A percentile compares a stretch with the other conserved stretches of the same genome.
phyloP scores from a whole-genome alignment of 2,888 invertebrate genomes.

The Hypsopygia costalis region DNA sequence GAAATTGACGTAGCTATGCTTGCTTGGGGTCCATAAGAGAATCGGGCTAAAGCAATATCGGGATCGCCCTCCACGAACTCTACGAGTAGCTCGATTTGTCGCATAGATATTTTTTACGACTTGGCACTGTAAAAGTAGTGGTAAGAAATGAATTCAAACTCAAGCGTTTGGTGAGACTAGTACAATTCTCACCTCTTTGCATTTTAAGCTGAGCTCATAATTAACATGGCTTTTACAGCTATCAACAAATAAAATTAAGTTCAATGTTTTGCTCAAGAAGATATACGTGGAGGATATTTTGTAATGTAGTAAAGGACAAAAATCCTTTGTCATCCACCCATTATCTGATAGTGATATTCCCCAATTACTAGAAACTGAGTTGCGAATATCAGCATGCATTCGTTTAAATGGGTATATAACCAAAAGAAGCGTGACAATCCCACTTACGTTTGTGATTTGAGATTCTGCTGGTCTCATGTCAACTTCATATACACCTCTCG shows the following conservation, averaged over 20 bases:
- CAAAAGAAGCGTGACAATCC: conserved; percentile 7
- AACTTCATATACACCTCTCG: conserved; percentile 15
- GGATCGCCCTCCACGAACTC: too few species aligned
- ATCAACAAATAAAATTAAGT: conserved; percentile 28
- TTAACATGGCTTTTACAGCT: conserved; percentile 9
- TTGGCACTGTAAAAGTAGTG: too few species aligned
- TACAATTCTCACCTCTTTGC: too few species aligned
- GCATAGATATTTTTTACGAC: too few species aligned
- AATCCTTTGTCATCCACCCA: conserved; percentile 36
- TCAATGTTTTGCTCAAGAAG: conserved; percentile 27
- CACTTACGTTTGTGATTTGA: conserved; percentile 12
- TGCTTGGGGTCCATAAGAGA: too few species aligned
- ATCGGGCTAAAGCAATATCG: too few species aligned
- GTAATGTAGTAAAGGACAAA: conserved; percentile 15
- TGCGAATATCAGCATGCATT: conserved; percentile 34
- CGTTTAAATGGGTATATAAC: not conserved
- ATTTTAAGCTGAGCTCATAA: conserved; percentile 8
- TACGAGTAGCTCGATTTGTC: too few species aligned
- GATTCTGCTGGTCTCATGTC: conserved; percentile 11
- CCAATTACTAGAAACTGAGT: too few species aligned
- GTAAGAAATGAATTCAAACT: too few species aligned
- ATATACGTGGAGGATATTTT: conserved; percentile 25
- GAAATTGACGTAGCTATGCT: too few species aligned
- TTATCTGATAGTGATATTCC: too few species aligned
- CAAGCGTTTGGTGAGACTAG: too few species aligned